Conservation (phyloP, 2,113 vertebrate species). For the Psettodes erumei region DNA sequence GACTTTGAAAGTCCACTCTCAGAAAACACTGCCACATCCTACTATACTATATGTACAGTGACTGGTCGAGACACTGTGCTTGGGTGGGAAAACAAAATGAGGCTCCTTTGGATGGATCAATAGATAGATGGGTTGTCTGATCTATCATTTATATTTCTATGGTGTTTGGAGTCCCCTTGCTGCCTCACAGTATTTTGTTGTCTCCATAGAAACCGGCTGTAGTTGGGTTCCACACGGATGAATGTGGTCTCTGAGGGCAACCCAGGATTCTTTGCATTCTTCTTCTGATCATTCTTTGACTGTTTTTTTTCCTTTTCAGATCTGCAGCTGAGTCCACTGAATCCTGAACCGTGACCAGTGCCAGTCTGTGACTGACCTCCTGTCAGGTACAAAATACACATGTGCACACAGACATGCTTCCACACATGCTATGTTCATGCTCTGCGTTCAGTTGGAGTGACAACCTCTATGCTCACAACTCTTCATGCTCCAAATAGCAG, state of each 20-base stretch:
- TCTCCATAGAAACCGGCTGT: constrained; percentile 62
- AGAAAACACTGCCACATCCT: neutral
- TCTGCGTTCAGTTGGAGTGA: constrained; percentile 5
- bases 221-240: constrained; percentile 56
- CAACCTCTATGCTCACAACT: neutral
- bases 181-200: constrained; percentile 32
- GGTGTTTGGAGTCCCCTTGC: constrained; percentile 3
- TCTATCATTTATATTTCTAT: constrained; percentile 27
- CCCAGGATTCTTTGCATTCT: constrained; percentile 62
- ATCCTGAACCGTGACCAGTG: constrained; percentile 61
- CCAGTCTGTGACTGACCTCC: constrained; percentile 61
- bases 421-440: constrained; percentile 23
- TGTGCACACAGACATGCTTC: neutral
- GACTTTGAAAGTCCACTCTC: neutral
- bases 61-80: neutral
- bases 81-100: neutral
- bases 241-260: constrained; percentile 60
- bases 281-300: constrained; percentile 46
- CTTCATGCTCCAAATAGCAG: neutral
- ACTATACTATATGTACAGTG: neutral
- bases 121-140: neutral
- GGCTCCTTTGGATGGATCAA: neutral
- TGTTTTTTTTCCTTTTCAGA: constrained; percentile 58
- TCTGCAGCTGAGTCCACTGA: constrained; percentile 65
- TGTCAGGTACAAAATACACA: constrained; percentile 64